Conservation (phyloP, 1,140 invertebrate species). For the Drosophila jambulina region DNA sequence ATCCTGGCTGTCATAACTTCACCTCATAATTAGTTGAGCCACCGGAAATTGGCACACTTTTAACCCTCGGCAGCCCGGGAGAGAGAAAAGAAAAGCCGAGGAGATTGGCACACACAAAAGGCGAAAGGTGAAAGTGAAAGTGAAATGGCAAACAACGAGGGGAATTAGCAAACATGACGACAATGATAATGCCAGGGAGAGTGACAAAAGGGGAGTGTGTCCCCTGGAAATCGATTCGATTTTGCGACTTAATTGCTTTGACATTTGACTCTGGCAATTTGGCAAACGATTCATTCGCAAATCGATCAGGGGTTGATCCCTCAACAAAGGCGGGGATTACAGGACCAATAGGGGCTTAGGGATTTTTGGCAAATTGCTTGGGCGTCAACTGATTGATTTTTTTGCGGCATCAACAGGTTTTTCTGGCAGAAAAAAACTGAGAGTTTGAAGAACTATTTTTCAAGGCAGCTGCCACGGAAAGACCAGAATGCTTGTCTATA, state of each 20-base stretch:
- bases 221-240: slow-evolving; percentile 55
- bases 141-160: slow-evolving; percentile 68
- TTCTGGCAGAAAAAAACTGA: background rate
- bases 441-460: slow-evolving; percentile 3
- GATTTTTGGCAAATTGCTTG: slow-evolving; percentile 60
- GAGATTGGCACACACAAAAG: slow-evolving; percentile 45
- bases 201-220: slow-evolving; percentile 46
- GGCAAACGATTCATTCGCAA: slow-evolving; percentile 45
- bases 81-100: slow-evolving; percentile 43
- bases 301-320: slow-evolving; percentile 72
- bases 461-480: slow-evolving; percentile 42
- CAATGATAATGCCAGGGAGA: slow-evolving; percentile 62
- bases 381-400: slow-evolving; percentile 38
- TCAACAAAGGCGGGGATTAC: slow-evolving; percentile 19
- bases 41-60: slow-evolving; percentile 73
- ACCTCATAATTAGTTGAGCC: slow-evolving; percentile 68
- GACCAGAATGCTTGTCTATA: slow-evolving; percentile 9
- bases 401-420: background rate
- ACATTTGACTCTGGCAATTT: slow-evolving; percentile 78
- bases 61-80: slow-evolving; percentile 21
- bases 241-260: slow-evolving; percentile 78
- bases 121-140: slow-evolving; percentile 39
- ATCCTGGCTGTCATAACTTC: slow-evolving; percentile 63
- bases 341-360: slow-evolving; percentile 21
- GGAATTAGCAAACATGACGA: slow-evolving; percentile 83